Evolutionary conservation across 2,797 vertebrate genomes (phyloP).

Genomic region (Melanotaenia maccullochi): DNA sequence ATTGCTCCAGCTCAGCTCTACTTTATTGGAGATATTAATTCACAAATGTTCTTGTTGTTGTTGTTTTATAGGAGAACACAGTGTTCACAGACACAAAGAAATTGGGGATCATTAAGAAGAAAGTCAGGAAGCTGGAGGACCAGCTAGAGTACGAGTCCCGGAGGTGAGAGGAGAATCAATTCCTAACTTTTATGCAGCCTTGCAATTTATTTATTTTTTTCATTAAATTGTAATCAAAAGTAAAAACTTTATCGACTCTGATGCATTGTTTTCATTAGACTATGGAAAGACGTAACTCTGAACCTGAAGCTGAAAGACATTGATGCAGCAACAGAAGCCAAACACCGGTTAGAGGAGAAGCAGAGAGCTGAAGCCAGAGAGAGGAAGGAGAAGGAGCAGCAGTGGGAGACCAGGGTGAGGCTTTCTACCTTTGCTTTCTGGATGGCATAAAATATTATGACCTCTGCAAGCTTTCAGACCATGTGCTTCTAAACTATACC

Average conservation of each 20-base stretch:
- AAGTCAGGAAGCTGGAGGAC: constrained; percentile 96
- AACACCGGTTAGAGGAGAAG: constrained; percentile 94
- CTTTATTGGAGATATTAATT: background rate
- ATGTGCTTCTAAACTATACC: background rate
- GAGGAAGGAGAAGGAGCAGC: constrained; percentile 93
- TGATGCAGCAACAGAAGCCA: constrained; percentile 94
- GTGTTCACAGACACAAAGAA: constrained; percentile 98
- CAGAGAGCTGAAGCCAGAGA: constrained; percentile 96
- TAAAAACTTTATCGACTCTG: background rate
- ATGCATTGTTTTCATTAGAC: constrained; percentile 66
- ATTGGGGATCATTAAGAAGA: constrained; percentile 95
- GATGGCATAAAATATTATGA: background rate
- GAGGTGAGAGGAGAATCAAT: constrained; percentile 81
- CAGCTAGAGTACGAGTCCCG: constrained; percentile 95
- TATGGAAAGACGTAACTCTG: constrained; percentile 96
- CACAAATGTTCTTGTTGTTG: no score
- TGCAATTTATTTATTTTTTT: background rate
- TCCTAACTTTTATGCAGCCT: background rate
- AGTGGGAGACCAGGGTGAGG: constrained; percentile 97
- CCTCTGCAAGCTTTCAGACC: background rate
- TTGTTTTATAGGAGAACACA: constrained; percentile 87
- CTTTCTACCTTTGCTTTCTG: background rate
- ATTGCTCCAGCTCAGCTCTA: background rate
- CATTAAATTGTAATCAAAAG: background rate
- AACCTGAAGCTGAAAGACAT: constrained; percentile 97